These are phyloP conservation scores for Monochamus alternatus DNA, from an alignment of 2,888 invertebrate genomes.

Conservation along the genomic window DNA sequence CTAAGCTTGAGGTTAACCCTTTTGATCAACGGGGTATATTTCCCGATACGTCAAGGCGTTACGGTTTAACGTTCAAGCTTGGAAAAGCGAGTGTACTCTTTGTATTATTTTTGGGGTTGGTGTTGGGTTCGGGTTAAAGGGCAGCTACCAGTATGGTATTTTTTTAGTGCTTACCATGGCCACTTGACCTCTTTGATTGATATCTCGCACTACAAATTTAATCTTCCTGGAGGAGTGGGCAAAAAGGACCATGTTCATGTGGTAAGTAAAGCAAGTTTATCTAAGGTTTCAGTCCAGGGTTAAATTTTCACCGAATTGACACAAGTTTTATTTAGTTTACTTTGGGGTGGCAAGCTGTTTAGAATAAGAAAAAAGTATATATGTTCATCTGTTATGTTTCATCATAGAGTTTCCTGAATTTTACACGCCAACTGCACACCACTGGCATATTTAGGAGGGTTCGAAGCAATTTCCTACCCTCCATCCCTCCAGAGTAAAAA, in stretches of 20 bases:
- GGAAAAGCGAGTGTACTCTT: constrained; percentile 39
- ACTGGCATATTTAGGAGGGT: too few species aligned
- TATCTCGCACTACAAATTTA: constrained; percentile 98
- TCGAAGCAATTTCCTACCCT: too few species aligned
- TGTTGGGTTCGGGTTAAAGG: constrained; percentile 44
- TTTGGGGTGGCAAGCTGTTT: too few species aligned
- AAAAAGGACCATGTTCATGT: constrained; percentile 92
- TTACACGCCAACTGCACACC: too few species aligned
- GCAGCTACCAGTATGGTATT: constrained; percentile 65
- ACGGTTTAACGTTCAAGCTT: constrained; percentile 37
- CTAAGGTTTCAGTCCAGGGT: neutral
- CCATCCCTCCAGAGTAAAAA: too few species aligned
- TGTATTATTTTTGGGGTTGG: constrained; percentile 39
- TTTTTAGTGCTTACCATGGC: constrained; percentile 98
- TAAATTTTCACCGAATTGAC: neutral
- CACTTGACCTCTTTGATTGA: constrained; percentile 96
- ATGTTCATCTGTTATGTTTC: too few species aligned
- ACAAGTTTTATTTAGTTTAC: too few species aligned
- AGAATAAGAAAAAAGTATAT: too few species aligned
- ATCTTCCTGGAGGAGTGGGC: constrained; percentile 86
- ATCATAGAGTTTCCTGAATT: too few species aligned
- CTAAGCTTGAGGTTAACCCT: constrained; percentile 39
- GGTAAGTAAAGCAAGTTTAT: constrained; percentile 77
- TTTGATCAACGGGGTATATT: neutral
- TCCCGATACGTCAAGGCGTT: neutral